A percentile compares a stretch with the other conserved stretches of the same genome.
Conservation (phyloP, 2,888 invertebrate genomes). For the Watsonalla binaria region DNA sequence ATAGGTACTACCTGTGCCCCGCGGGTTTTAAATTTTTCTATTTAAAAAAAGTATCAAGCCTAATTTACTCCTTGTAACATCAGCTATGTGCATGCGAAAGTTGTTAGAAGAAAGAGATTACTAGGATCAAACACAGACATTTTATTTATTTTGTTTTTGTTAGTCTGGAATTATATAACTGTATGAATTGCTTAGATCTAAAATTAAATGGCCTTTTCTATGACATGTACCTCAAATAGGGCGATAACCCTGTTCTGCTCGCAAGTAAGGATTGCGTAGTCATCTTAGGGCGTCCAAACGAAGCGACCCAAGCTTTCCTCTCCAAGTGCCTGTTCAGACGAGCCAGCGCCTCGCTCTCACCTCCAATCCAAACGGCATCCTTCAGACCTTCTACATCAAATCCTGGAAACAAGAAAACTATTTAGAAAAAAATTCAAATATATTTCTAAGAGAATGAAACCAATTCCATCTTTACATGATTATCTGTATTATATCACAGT, state of each 20-base stretch:
- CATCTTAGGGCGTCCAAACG: slow-evolving; percentile 93
- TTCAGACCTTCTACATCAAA: slow-evolving; percentile 86
- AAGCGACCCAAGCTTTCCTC: slow-evolving; percentile 93
- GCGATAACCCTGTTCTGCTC: slow-evolving; percentile 90
- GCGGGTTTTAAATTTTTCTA: too few species aligned
- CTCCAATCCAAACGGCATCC: slow-evolving; percentile 88
- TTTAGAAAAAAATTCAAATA: too few species aligned
- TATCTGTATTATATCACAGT: too few species aligned
- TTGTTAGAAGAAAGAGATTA: too few species aligned
- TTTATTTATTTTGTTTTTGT: background rate
- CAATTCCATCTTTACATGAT: too few species aligned
- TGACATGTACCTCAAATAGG: slow-evolving; percentile 85
- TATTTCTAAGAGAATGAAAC: too few species aligned
- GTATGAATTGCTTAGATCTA: background rate
- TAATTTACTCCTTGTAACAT: too few species aligned
- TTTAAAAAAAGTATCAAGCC: too few species aligned
- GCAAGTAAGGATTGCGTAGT: slow-evolving; percentile 90
- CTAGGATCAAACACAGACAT: background rate
- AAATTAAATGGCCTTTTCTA: too few species aligned
- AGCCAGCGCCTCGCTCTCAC: slow-evolving; percentile 85
- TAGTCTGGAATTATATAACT: background rate
- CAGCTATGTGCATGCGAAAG: too few species aligned
- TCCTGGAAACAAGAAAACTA: slow-evolving; percentile 59
- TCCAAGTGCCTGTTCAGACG: slow-evolving; percentile 88
- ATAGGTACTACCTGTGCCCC: too few species aligned